Evolutionary conservation across 2,888 invertebrate genomes (phyloP), one percentile per base, ranked within the genome.

Genomic region (Ellobium chinense): DNA sequence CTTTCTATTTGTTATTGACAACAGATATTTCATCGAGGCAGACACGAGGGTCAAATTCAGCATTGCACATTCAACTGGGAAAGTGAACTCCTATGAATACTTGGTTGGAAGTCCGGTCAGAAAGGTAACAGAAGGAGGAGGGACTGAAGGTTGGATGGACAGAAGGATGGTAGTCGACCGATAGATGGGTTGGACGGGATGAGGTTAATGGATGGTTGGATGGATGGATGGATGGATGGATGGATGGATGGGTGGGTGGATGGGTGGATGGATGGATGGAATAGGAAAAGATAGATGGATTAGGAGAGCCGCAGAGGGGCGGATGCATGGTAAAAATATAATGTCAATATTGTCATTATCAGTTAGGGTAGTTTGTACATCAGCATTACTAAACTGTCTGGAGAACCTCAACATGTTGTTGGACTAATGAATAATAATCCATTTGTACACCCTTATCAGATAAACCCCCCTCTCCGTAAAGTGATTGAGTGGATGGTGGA

Each of bases 31-130:
- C 63, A 81, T 83, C 39, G 66, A 74, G 27, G 7, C 29, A 24
- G 58, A 69, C 69, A 81, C 83, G 0, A 65, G 72, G 14, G 39
- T 62, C 80, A 78, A 37, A 58, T 81, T 78, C 62, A 75, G 74
- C 37, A 56, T 83, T n/a, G 83, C 66, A 7, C 83, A 83, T 66
- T 78, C 83, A 4, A 75, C 82, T 24, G 83, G 83, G 14, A 83
- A 54, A 31, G 69, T 83, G 36, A 46, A 73, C 29, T 58, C 63
- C n/a, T 78, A 83, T 56, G 80, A 81, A 31, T 81, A 81, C 72
- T 39, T 68, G 9, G 75, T 83, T 2, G 83, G 83, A 31, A 75
- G 69, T 27, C 37, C 82, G 0, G 24, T 5, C 5, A 37, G 75
- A 21, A 62, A 74, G 75, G 79, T 78, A 36, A 46, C 9, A 12